Evolutionary conservation across 2,888 invertebrate genomes (phyloP).

Genomic region (Papilio protenor): DNA sequence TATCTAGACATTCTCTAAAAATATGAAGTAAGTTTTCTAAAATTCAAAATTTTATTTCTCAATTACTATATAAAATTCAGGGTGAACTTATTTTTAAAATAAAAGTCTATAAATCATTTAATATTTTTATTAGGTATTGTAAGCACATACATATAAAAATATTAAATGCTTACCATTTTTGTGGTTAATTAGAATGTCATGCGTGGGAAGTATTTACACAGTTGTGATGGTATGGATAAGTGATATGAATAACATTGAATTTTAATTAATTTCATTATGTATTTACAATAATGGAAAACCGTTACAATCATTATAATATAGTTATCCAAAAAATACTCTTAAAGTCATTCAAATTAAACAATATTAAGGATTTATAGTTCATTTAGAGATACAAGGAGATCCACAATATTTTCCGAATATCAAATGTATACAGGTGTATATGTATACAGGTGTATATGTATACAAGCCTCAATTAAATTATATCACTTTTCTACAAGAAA

Average conservation of each 20-base stretch:
- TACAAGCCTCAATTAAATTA: constrained; percentile 74
- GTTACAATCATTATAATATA: constrained; percentile 48
- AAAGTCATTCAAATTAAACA: constrained; percentile 53
- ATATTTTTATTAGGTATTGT: constrained; percentile 82
- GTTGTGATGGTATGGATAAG: constrained; percentile 58
- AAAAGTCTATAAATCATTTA: constrained; percentile 62
- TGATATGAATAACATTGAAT: constrained; percentile 53
- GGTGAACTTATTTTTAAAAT: constrained; percentile 37
- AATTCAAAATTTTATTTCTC: too few relatives aligned
- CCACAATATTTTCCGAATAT: constrained; percentile 21
- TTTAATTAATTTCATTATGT: constrained; percentile 42
- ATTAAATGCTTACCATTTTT: constrained; percentile 77
- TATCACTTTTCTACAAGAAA: constrained; percentile 68
- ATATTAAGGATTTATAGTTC: constrained; percentile 19
- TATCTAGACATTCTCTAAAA: too few relatives aligned
- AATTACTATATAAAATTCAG: neutral
- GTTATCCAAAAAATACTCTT: constrained; percentile 70
- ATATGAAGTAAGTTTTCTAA: too few relatives aligned
- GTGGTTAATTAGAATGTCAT: constrained; percentile 70
- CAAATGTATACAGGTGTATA: constrained; percentile 47
- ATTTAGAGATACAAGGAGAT: constrained; percentile 37
- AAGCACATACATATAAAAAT: constrained; percentile 80
- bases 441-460: constrained; percentile 55
- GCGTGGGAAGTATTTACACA: constrained; percentile 69
- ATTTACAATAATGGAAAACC: constrained; percentile 67